phyloP scores from a whole-genome alignment of 2,113 vertebrate species.

The Paracanthobrama guichenoti region DNA sequence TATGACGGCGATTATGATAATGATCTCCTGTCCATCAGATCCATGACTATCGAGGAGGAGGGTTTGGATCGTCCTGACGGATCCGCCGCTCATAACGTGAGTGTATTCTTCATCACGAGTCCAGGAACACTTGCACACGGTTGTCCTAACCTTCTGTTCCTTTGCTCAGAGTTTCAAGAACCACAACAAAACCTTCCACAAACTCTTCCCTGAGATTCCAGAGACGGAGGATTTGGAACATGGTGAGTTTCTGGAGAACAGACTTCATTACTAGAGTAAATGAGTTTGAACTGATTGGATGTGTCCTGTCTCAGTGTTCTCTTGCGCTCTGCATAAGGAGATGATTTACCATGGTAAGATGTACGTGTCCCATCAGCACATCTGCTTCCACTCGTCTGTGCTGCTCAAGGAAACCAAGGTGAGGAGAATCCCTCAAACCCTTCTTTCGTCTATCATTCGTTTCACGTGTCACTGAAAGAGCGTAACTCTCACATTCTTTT shows the following conservation, averaged over 20 bases:
- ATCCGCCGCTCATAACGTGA: too few species aligned
- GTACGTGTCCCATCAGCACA: slow-evolving; percentile 70
- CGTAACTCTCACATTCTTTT: too few species aligned
- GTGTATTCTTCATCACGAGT: too few species aligned
- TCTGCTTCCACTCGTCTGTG: slow-evolving; percentile 82
- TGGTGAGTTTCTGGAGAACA: slow-evolving; percentile 64
- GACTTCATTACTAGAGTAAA: neutral
- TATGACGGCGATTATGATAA: too few species aligned
- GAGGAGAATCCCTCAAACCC: neutral
- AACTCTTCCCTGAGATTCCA: slow-evolving; percentile 75
- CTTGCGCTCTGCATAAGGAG: slow-evolving; percentile 82
- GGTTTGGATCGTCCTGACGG: too few species aligned
- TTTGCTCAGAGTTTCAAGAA: slow-evolving; percentile 67
- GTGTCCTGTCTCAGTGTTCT: slow-evolving; percentile 67
- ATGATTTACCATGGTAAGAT: slow-evolving; percentile 82
- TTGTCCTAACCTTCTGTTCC: neutral
- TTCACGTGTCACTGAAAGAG: too few species aligned
- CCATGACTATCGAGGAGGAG: too few species aligned
- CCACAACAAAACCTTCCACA: slow-evolving; percentile 72
- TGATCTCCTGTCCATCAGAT: too few species aligned
- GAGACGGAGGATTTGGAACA: slow-evolving; percentile 64
- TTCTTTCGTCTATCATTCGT: too few species aligned
- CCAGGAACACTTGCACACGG: neutral
- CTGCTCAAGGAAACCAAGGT: slow-evolving; percentile 85
- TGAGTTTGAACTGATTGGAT: slow-evolving; percentile 15